These are phyloP conservation scores for Hypselothyrea guttata DNA, from an alignment of 2,888 invertebrate genomes.

Conservation along the genomic window DNA sequence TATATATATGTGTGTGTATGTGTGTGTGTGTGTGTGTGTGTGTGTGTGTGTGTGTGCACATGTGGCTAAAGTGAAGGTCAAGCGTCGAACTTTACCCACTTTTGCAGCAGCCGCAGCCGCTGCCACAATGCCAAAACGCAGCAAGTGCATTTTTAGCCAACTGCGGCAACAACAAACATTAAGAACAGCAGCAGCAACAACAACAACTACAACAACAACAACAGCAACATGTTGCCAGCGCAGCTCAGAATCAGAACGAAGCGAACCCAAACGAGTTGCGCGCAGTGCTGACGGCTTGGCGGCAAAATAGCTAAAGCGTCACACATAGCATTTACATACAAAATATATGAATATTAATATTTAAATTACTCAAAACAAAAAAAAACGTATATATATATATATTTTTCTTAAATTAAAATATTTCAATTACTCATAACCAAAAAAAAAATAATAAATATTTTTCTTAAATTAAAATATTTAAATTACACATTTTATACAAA, in stretches of 20 bases:
- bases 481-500: no score
- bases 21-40: constrained; percentile 25
- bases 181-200: constrained; percentile 17
- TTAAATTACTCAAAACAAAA: no score
- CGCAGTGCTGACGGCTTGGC: constrained; percentile 1
- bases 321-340: no score
- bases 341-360: no score
- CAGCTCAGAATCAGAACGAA: constrained; percentile 51
- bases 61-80: constrained; percentile 71
- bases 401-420: no score
- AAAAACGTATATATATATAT: no score
- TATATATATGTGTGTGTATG: not conserved
- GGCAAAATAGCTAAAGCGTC: not conserved
- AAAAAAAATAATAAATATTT: no score
- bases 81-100: constrained; percentile 79
- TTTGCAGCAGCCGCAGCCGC: constrained; percentile 49
- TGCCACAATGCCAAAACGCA: constrained; percentile 48
- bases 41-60: constrained; percentile 19
- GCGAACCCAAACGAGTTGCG: constrained; percentile 43
- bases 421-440: no score
- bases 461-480: no score
- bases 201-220: constrained; percentile 28
- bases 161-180: constrained; percentile 46
- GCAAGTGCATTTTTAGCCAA: constrained; percentile 53
- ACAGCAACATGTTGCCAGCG: constrained; percentile 31